Percentiles rank a stretch among this genome's conserved stretches.
phyloP scores from a whole-genome alignment of 2,888 invertebrate genomes.

The Netelia fuscicornis region DNA sequence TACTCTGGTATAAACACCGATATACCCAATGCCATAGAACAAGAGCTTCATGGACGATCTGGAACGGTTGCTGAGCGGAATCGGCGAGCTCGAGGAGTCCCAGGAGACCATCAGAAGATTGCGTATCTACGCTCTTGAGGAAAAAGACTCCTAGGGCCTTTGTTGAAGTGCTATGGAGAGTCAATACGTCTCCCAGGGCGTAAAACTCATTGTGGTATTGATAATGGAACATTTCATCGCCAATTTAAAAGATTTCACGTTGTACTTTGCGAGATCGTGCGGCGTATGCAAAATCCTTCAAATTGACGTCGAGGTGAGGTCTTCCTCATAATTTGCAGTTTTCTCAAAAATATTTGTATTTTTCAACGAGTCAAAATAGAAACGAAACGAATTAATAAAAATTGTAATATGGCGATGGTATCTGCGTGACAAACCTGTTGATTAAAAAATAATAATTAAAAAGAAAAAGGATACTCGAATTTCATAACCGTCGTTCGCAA shows the following conservation, averaged over 20 bases:
- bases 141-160: slow-evolving; percentile 69
- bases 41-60: slow-evolving; percentile 66
- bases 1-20: slow-evolving; percentile 70
- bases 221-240: slow-evolving; percentile 71
- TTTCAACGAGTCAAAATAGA: slow-evolving; percentile 61
- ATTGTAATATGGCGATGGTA: slow-evolving; percentile 75
- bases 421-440: slow-evolving; percentile 71
- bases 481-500: slow-evolving; percentile 72
- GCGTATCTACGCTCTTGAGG: slow-evolving; percentile 59
- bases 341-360: slow-evolving; percentile 76
- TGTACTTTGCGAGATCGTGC: slow-evolving; percentile 27
- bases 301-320: slow-evolving; percentile 71
- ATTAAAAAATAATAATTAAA: too few relatives aligned
- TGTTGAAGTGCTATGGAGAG: slow-evolving; percentile 70
- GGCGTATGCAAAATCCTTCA: slow-evolving; percentile 69
- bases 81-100: slow-evolving; percentile 70
- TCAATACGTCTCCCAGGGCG: slow-evolving; percentile 73
- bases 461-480: slow-evolving; percentile 49
- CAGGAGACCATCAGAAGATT: slow-evolving; percentile 73
- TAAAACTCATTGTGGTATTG: slow-evolving; percentile 77
- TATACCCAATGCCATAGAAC: slow-evolving; percentile 67
- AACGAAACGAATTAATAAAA: slow-evolving; percentile 77
- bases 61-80: slow-evolving; percentile 73
- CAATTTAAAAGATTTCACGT: slow-evolving; percentile 38
- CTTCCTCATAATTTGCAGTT: slow-evolving; percentile 73